A percentile compares a stretch with the other conserved stretches of the same genome.
phyloP scores from a whole-genome alignment of 2,888 invertebrate genomes.

The Megastigmus dorsalis region DNA sequence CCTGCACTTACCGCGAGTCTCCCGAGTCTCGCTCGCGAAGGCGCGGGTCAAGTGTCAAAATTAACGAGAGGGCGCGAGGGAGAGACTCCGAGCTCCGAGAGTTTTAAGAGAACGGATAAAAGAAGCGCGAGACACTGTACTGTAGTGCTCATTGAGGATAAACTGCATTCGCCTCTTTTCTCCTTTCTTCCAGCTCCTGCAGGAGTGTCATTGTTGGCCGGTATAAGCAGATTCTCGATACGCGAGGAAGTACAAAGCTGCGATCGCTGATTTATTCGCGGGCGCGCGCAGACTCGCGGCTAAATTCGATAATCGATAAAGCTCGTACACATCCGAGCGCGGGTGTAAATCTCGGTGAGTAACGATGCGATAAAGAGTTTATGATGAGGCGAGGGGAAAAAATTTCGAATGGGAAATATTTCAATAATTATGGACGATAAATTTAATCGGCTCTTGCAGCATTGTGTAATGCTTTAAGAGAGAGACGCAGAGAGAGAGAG shows the following conservation, averaged over 20 bases:
- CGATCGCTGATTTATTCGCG: neutral
- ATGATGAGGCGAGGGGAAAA: neutral
- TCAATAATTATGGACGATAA: conserved; percentile 7
- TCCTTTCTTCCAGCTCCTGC: too few species aligned
- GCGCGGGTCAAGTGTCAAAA: conserved; percentile 28
- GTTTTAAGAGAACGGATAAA: too few species aligned
- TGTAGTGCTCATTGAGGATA: too few species aligned
- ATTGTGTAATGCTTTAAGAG: too few species aligned
- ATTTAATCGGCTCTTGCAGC: neutral
- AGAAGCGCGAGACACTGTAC: too few species aligned
- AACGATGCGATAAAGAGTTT: conserved; percentile 29
- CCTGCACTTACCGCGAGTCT: too few species aligned
- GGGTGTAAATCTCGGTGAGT: conserved; percentile 17
- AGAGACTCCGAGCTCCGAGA: neutral
- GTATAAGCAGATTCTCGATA: neutral
- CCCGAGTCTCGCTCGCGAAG: neutral
- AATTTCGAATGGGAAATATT: neutral
- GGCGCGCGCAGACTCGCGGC: neutral
- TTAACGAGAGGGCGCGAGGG: conserved; percentile 1
- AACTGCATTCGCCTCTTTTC: too few species aligned
- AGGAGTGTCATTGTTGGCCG: too few species aligned
- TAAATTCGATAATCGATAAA: conserved; percentile 28
- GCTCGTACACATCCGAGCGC: neutral
- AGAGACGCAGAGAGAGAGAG: too few species aligned
- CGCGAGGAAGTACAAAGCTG: neutral